Percentiles rank a stretch among this genome's conserved stretches.
phyloP scores from a whole-genome alignment of 2,888 invertebrate genomes.

The Acrobasis repandana region DNA sequence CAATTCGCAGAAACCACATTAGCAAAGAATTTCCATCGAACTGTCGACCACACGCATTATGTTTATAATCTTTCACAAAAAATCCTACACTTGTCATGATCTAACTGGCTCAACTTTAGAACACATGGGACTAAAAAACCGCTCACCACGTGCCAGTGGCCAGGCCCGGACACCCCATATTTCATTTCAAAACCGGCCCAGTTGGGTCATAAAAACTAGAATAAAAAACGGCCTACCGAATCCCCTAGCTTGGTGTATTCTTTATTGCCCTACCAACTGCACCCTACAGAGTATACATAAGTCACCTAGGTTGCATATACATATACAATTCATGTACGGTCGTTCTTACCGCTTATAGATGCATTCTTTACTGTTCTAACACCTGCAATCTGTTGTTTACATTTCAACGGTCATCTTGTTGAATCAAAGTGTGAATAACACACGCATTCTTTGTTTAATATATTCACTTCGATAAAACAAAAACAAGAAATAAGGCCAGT shows the following conservation, averaged over 20 bases:
- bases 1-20: no score
- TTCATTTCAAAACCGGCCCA: conserved; percentile 22
- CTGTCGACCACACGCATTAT: not conserved
- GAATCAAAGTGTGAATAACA: no score
- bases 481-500: no score
- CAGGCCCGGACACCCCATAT: conserved; percentile 12
- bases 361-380: no score
- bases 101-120: not conserved
- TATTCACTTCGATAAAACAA: no score
- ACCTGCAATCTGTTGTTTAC: no score
- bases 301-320: no score
- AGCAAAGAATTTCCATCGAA: not conserved
- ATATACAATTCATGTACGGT: no score
- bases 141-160: conserved; percentile 6
- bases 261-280: conserved; percentile 1
- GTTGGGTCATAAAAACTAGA: conserved; percentile 22
- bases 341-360: no score
- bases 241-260: conserved; percentile 1
- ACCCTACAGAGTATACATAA: not conserved
- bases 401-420: no score
- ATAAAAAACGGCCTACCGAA: conserved; percentile 13
- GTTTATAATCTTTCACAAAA: conserved; percentile 7
- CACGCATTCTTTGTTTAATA: no score
- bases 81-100: not conserved
- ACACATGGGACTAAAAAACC: not conserved